Percentiles rank a stretch among this genome's conserved stretches.
Evolutionary conservation across 2,797 vertebrate species (phyloP).

Genomic region (Mionectes olivaceus): DNA sequence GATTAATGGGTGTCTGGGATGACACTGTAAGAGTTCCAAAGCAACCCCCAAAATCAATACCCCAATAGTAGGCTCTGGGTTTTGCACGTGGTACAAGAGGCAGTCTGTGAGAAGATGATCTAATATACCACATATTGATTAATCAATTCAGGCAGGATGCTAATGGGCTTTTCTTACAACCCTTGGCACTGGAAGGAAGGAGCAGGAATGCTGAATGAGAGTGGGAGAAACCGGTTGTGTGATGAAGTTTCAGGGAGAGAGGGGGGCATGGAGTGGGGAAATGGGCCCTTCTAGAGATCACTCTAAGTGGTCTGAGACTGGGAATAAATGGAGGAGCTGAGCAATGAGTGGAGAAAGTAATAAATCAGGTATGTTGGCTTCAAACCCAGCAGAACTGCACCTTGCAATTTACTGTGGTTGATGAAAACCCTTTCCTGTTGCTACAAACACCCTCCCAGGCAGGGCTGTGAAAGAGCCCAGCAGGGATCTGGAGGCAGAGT

Average conservation of each 20-base stretch:
- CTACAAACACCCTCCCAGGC: not conserved
- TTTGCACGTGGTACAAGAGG: not conserved
- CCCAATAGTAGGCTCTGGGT: not conserved
- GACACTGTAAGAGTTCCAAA: not conserved
- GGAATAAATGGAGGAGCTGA: not conserved
- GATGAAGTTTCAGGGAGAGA: not conserved
- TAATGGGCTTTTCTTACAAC: conserved; percentile 53
- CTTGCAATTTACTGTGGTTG: not conserved
- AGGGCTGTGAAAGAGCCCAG: not conserved
- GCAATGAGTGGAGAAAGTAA: not conserved
- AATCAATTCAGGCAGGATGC: conserved; percentile 46
- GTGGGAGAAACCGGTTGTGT: not conserved
- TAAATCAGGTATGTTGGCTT: conserved; percentile 22
- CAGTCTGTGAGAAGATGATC: conserved; percentile 14
- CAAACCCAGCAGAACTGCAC: not conserved
- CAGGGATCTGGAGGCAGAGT: not conserved
- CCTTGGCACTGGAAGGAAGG: conserved; percentile 1
- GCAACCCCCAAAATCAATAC: conserved; percentile 38
- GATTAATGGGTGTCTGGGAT: not conserved
- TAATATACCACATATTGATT: conserved; percentile 50
- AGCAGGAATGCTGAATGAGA: conserved; percentile 34
- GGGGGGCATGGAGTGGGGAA: not conserved
- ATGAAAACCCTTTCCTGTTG: conserved; percentile 13
- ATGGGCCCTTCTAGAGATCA: not conserved
- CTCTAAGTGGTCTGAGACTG: not conserved